Base-by-base conservation (phyloP, 2,888 invertebrate genomes). In the Melanotus villosus region DNA sequence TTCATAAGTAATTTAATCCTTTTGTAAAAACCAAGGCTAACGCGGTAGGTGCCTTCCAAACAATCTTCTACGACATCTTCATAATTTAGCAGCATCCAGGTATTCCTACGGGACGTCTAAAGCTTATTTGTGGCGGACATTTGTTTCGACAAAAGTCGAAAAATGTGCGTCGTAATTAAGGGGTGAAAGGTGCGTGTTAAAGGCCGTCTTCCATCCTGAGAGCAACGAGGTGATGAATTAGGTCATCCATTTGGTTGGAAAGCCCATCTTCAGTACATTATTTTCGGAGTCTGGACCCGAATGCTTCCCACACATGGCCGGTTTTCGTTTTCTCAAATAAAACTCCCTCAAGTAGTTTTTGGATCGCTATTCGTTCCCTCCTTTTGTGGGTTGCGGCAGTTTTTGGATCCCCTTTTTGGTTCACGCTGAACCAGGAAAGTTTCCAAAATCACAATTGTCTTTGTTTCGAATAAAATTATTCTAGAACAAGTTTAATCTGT, bases 231-330 rank as follows among this genome's bases (percentile, higher is more conserved):
- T 47, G 47, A 47, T 47, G 47, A 47, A 47, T 47, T 19, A 23
- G 23, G 19, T 12, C 47, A 47, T 47, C 47, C 23, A 47, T 47
- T 47, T 47, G 47, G 23, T 23, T 23, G 47, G 47, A 23, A 47
- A 47, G 23, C 21, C 47, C 47, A 47, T 47, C 47, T 47, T 47
- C 23, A 47, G 23, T 47, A 12, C 47, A 47, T 47, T 47, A 47
- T n/a, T 47, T 47, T n/a, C 23, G 12, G 21, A 43, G 47, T 14
- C 12, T 26, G 23, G 7, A 12, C 2, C 47, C 23, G 23, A 47
- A 26, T 23, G 47, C 47, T 23, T 47, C 12, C 10, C 19, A 23
- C 47, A 47, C 47, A 26, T 47, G 19, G 47, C n/a, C 19, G 26
- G 19, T 1, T 19, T 47, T 47, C 19, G 6, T 21, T 5, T 23